Conservation (phyloP, 2,888 invertebrate species). For the Nomada flava region DNA sequence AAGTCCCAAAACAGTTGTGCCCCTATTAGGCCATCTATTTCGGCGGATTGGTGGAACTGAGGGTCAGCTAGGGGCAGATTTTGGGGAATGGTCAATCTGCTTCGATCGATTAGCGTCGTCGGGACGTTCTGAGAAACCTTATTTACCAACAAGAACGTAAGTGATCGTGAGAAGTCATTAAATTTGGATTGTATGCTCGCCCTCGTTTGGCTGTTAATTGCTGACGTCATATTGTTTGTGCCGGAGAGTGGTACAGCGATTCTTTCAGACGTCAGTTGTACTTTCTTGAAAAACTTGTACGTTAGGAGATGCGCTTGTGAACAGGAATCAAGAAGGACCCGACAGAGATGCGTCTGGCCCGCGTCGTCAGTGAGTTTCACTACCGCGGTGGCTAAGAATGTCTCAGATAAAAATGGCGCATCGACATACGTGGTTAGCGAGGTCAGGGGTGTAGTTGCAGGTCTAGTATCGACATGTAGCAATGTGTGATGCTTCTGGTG, state of each 20-base stretch:
- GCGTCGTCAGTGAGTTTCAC: background rate
- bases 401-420: no score
- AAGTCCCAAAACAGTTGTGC: background rate
- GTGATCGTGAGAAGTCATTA: no score
- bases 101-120: no score
- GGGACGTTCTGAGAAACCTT: no score
- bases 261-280: background rate
- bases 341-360: background rate
- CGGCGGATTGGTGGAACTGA: background rate
- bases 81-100: background rate
- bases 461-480: background rate
- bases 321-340: background rate
- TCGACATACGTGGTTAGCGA: background rate
- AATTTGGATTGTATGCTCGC: no score
- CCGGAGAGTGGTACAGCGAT: background rate
- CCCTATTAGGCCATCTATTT: background rate
- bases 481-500: background rate
- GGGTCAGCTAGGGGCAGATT: background rate
- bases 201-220: background rate
- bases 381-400: background rate
- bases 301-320: background rate
- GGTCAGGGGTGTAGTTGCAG: background rate
- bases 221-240: background rate
- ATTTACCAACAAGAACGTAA: no score
- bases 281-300: background rate